A percentile compares a stretch with the other conserved stretches of the same genome.
These are phyloP conservation scores for Takifugu ocellatus DNA, from an alignment of 2,797 vertebrate genomes.

Conservation along the genomic window DNA sequence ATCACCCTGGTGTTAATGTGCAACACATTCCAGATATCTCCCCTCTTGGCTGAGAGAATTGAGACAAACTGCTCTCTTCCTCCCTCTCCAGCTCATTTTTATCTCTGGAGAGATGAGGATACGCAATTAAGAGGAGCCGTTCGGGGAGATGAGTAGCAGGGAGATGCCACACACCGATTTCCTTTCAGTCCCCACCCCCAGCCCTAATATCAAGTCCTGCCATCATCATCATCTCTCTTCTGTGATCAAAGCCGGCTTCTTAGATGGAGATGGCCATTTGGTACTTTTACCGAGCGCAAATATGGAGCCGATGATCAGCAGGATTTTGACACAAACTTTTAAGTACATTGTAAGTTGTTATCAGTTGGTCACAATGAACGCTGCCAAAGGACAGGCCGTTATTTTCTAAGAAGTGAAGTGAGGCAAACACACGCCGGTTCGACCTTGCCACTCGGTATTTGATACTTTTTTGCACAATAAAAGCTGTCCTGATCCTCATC, in stretches of 20 bases:
- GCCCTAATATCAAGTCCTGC: slow-evolving; percentile 64
- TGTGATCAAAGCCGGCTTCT: slow-evolving; percentile 71
- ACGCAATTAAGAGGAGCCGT: slow-evolving; percentile 74
- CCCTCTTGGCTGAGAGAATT: slow-evolving; percentile 71
- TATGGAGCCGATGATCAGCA: slow-evolving; percentile 69
- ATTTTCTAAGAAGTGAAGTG: slow-evolving; percentile 52
- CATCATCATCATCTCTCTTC: slow-evolving; percentile 69
- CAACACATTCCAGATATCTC: slow-evolving; percentile 71
- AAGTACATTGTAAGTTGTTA: slow-evolving; percentile 68
- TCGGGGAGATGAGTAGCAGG: slow-evolving; percentile 63
- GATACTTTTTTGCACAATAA: slow-evolving; percentile 56
- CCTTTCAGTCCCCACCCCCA: slow-evolving; percentile 47
- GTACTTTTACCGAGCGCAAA: slow-evolving; percentile 73
- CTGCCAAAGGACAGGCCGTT: slow-evolving; percentile 52
- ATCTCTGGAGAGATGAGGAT: slow-evolving; percentile 73
- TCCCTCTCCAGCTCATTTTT: slow-evolving; percentile 69
- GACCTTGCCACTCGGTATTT: slow-evolving; percentile 58
- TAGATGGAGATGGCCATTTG: slow-evolving; percentile 67
- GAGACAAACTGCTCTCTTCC: slow-evolving; percentile 75
- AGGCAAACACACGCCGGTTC: slow-evolving; percentile 55
- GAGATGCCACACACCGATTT: slow-evolving; percentile 69
- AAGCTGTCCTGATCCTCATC: slow-evolving; percentile 66
- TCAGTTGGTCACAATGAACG: slow-evolving; percentile 57
- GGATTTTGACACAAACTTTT: slow-evolving; percentile 67
- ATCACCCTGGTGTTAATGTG: slow-evolving; percentile 74